Conservation (phyloP, 2,113 vertebrate genomes). For the Tetraodon nigroviridis region DNA sequence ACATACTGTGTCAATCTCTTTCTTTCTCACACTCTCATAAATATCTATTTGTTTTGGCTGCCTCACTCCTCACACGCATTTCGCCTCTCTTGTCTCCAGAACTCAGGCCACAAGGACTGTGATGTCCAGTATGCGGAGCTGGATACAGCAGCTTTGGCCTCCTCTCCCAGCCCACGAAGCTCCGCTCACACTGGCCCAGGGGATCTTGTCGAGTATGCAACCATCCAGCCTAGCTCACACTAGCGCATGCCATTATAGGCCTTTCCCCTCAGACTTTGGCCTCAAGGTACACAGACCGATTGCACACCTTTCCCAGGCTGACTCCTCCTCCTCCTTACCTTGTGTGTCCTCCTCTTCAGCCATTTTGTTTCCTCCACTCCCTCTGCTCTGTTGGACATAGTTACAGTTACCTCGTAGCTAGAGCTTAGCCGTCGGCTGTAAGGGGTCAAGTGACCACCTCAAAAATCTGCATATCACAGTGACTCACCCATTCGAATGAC, state of each 20-base stretch:
- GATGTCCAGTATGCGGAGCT: conserved; percentile 90
- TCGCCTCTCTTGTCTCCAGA: conserved; percentile 86
- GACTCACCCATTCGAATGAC: no score
- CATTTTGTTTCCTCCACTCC: conserved; percentile 28
- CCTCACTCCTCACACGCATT: conserved; percentile 69
- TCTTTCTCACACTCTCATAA: conserved; percentile 28
- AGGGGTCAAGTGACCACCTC: no score
- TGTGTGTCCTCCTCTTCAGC: background rate
- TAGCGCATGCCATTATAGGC: conserved; percentile 83
- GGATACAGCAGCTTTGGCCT: conserved; percentile 88
- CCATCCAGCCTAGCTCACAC: conserved; percentile 89
- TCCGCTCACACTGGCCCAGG: conserved; percentile 80
- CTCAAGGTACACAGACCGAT: conserved; percentile 81
- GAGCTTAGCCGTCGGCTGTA: no score
- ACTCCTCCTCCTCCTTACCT: background rate
- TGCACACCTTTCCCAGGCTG: conserved; percentile 29
- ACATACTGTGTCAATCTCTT: conserved; percentile 7
- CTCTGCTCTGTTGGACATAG: conserved; percentile 19
- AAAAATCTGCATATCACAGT: no score
- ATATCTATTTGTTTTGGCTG: conserved; percentile 31
- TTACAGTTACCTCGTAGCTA: no score
- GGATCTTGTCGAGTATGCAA: conserved; percentile 93
- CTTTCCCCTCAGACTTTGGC: conserved; percentile 81
- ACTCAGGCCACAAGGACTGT: conserved; percentile 82
- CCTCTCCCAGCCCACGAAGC: conserved; percentile 77